A percentile compares a stretch with the other conserved stretches of the same genome.
These are phyloP conservation scores for Oscheius onirici DNA, from an alignment of 2,888 invertebrate species.

Conservation along the genomic window DNA sequence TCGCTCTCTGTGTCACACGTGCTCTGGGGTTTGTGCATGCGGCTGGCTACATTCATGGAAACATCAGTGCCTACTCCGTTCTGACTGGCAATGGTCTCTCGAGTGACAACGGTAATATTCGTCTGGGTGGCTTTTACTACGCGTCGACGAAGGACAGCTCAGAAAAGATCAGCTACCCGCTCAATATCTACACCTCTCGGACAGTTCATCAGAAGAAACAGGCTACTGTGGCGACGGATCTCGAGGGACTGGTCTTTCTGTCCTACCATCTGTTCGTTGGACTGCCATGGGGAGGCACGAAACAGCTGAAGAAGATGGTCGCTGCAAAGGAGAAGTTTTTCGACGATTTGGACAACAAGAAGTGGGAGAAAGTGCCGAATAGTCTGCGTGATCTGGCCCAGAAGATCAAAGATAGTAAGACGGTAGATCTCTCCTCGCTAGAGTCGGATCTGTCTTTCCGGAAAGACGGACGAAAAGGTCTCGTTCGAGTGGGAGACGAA, in stretches of 20 bases:
- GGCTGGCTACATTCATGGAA: neutral
- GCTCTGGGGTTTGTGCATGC: slow-evolving; percentile 1
- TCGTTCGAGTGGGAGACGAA: neutral
- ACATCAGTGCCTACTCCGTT: slow-evolving; percentile 4
- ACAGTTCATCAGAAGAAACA: neutral
- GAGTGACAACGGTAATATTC: neutral
- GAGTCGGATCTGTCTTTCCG: neutral
- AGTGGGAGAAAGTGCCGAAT: neutral
- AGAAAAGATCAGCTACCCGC: slow-evolving; percentile 8
- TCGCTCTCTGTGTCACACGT: neutral
- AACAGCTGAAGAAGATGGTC: neutral
- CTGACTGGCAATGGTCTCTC: neutral
- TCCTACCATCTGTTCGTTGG: slow-evolving; percentile 2
- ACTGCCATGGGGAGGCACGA: neutral
- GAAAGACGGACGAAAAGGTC: neutral
- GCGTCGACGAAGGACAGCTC: neutral
- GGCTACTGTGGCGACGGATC: slow-evolving; percentile 2
- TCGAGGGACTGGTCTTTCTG: slow-evolving; percentile 2
- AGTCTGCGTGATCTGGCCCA: neutral
- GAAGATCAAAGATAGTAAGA: neutral
- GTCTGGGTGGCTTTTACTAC: slow-evolving; percentile 13
- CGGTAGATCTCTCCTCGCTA: neutral
- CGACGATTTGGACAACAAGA: neutral
- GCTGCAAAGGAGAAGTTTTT: neutral
- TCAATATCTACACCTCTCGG: slow-evolving; percentile 4